Evolutionary conservation across 2,797 vertebrate genomes (phyloP), one percentile per base, ranked within the genome.

Genomic region (Pangasius krempfi): DNA sequence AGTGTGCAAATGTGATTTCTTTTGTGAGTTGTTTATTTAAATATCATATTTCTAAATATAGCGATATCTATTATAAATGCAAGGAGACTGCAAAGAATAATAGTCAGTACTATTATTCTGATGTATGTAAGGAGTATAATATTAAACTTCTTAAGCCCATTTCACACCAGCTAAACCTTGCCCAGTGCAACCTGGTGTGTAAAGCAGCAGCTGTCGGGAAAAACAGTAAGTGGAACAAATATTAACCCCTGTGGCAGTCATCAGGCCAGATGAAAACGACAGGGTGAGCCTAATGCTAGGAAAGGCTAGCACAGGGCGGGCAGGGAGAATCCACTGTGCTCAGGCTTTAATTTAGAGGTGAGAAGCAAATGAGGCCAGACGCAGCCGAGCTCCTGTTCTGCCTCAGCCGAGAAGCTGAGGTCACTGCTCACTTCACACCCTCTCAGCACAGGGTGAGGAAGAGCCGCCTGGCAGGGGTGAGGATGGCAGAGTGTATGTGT

Each of bases 331-430:
- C 76, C 37, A 91, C 89, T 88, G 89, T 18, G 78, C 82, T 87
- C 54, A 92, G 89, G 80, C 92, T 92, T 94, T 95, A 95, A 95
- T 95, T 95, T 94, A 94, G 94, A 95, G 93, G 93, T 95, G 93
- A 94, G 91, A 93, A 94, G 92, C 93, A 93, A 95, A 95, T 95
- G 92, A 95, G 92, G 92, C 91, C 91, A 90, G 91, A 92, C 92
- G 92, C 86, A 90, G 92, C 89, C 86, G 4, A 30, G 88, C 83
- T 79, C 52, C 50, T 40, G 75, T 91, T 92, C 93, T 93, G 33
- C 92, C 90, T 94, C 93, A 92, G 90, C 72, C 84, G 82, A 90
- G 91, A 75, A 90, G 81, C 88, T 80, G 88, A 92, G 94, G 93
- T 94, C 93, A 93, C 86, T 86, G 91, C 89, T 86, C 90, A 89